Evolutionary conservation across 2,113 vertebrate species (phyloP), one percentile per base, ranked within the genome.

Genomic region (Cyanoderma ruficeps): DNA sequence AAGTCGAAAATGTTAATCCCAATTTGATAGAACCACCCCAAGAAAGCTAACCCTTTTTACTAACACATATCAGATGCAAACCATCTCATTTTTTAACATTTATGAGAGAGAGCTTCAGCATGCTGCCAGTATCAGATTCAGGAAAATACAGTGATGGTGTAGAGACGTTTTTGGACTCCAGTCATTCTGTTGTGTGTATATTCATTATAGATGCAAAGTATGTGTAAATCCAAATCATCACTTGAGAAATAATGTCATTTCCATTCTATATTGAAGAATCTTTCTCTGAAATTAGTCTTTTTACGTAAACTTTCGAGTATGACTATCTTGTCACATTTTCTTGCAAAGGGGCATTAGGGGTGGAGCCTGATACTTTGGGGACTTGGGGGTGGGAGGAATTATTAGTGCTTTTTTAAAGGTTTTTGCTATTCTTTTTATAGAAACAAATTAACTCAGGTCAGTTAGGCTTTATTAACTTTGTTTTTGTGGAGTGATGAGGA

Each of bases 1-100:
- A 82, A 93, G 52, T 31, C 37, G 57, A 94, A 95, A 96, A 95
- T 79, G 69, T 84, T 95, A 95, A 94, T 91, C 69, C 53, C 8
- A 24, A 21, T 82, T 89, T 82, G 69, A 92, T 53, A 91, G 77
- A 84, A 89, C 15, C 44, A 64, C 57, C 20, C 61, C 31, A 63
- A 82, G 72, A 90, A 90, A 86, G 25, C 64, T 37, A 89, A 31
- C 15, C 49, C 25, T 68, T 89, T 87, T 76, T 87, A n/a, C 52
- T 89, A 89, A 89, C 57, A 76, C 61, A 84, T 64, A 76, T 64
- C 65, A 82, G 65, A 87, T 81, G 57, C 78, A 94, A 83, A 87
- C 56, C 41, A 75, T 49, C 18, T 30, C 9, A 3, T 10, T 67
- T 95, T 88, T 84, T 72, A 93, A 79, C 83, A 75, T 96, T 84